Evolutionary conservation across 2,888 invertebrate genomes (phyloP), one percentile per base, ranked within the genome.

Genomic region (Heliconius charithonia): DNA sequence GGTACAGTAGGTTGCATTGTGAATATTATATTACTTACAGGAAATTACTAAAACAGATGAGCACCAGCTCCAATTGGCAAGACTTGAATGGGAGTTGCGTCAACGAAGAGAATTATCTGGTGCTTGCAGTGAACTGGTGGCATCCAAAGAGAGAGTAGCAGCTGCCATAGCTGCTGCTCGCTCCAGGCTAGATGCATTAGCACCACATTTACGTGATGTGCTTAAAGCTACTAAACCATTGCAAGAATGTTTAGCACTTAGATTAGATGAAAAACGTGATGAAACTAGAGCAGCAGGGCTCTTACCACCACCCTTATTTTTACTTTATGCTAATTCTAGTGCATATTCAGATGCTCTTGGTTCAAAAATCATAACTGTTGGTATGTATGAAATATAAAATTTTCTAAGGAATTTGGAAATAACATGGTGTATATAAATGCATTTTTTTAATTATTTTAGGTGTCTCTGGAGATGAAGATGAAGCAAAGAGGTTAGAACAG

Each of bases 11-110:
- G 56, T 6, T 19, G 2, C 22, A 56, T 22, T 56, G 22, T 56
- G 7, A 56, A 22, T 45, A 45, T 45, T 45, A 45, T 16, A 6
- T 56, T 56, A 45, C 9, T 82, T 78, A 41, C 77, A 97, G 97
- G 96, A 97, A 79, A 86, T 96, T 45, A 97, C 97, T 2, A 95
- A 96, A 85, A 92, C 91, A 71, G 96, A 98, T 91, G 95, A 96
- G 65, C 99, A 99, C 92, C 97, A 97, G 85, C 94, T 97, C 81
- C 97, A 97, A 86, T 91, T 99, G 81, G 98, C 98, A 37, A 96
- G 98, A 81, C 93, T 99, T 56, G 98, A 99, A 88, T 98, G 98
- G 97, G 99, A 99, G 90, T 92, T 99, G 75, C 96, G 97, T 27
- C 98, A 99, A 89, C 96, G 99, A 2, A 97, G 98, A 87, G 97